These are phyloP conservation scores for Dromaius novaehollandiae DNA, from an alignment of 2,113 vertebrate species.

Conservation along the genomic window DNA sequence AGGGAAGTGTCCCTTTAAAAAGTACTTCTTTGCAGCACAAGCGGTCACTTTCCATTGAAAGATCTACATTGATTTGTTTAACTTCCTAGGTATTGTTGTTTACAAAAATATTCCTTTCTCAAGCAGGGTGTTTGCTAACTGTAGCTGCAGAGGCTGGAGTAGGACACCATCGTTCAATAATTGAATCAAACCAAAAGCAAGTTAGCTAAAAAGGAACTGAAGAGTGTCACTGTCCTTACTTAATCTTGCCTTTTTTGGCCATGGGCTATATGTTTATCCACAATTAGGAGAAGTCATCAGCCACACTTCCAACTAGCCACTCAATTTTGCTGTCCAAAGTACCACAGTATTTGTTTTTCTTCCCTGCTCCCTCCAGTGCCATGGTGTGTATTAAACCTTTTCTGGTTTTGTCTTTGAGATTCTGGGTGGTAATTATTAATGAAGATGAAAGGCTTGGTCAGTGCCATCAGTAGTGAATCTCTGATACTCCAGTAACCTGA, in stretches of 20 bases:
- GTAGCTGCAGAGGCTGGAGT: not conserved
- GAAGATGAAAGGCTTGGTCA: not conserved
- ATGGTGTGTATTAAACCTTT: not conserved
- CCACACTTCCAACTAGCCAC: rapidly evolving
- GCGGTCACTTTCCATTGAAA: not conserved
- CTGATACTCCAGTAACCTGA: not conserved
- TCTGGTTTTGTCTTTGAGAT: not conserved
- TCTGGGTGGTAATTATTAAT: rapidly evolving
- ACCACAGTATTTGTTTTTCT: not conserved
- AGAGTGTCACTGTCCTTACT: not conserved
- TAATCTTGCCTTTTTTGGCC: not conserved
- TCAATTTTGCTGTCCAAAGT: not conserved
- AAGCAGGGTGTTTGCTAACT: not conserved
- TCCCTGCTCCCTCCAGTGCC: rapidly evolving
- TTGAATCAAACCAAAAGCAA: not conserved
- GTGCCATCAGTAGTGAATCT: not conserved
- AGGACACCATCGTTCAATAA: not conserved
- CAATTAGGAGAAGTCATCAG: not conserved
- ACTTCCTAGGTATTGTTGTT: not conserved
- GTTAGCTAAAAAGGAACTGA: not conserved
- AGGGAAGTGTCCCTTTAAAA: not conserved
- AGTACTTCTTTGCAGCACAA: not conserved
- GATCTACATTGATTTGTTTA: not conserved
- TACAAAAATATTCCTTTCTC: not conserved
- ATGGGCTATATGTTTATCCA: not conserved